These are phyloP conservation scores for Mythimna vitellina DNA, from an alignment of 2,888 invertebrate genomes.

Conservation along the genomic window DNA sequence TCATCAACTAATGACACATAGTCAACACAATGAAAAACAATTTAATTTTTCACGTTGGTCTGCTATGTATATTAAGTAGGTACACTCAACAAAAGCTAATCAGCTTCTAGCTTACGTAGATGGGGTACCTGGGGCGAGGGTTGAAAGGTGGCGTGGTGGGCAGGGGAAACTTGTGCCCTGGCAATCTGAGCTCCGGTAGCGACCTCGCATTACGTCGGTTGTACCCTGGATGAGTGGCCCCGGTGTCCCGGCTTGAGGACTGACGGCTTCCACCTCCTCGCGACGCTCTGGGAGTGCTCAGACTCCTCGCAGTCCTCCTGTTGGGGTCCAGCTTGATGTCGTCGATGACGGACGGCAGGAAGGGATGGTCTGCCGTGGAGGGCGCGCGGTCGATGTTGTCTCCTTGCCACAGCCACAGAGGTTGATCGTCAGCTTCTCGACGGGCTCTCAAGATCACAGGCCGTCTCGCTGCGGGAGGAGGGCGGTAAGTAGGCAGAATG, in stretches of 20 bases:
- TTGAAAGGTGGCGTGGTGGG: conserved; percentile 50
- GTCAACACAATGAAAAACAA: neutral
- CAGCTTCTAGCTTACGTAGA: conserved; percentile 10
- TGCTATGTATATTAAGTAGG: neutral
- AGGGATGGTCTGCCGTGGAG: conserved; percentile 42
- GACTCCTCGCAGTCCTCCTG: conserved; percentile 39
- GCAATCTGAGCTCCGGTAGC: conserved; percentile 19
- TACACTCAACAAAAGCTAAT: neutral
- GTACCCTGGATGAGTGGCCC: conserved; percentile 50
- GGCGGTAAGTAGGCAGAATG: conserved; percentile 39
- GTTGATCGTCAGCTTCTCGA: conserved; percentile 33
- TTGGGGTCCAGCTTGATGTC: conserved; percentile 48
- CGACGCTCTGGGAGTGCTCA: conserved; percentile 37
- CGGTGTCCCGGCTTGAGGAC: conserved; percentile 42
- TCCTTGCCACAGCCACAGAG: conserved; percentile 30
- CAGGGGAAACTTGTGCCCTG: conserved; percentile 40
- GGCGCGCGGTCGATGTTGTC: conserved; percentile 36
- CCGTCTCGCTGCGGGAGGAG: conserved; percentile 19
- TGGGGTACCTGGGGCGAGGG: conserved; percentile 40
- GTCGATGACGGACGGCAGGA: conserved; percentile 42
- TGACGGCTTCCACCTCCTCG: conserved; percentile 29
- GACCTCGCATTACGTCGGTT: conserved; percentile 54
- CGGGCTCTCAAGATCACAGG: conserved; percentile 19
- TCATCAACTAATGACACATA: too few relatives aligned
- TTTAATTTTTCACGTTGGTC: neutral